These are phyloP conservation scores for Pseudomyrmex gracilis DNA, from an alignment of 1,140 invertebrate species.

Conservation along the genomic window DNA sequence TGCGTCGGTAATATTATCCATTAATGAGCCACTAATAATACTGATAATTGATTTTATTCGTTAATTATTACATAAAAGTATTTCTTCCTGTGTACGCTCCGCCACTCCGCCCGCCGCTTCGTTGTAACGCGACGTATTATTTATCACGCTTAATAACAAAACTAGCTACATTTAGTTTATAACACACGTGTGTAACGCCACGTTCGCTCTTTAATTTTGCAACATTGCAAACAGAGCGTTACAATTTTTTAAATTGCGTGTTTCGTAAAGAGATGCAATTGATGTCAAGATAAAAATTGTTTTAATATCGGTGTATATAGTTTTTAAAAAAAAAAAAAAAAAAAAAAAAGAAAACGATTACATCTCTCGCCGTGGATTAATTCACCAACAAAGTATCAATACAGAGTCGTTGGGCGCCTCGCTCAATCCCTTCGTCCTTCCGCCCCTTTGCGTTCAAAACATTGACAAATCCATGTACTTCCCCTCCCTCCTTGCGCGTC, in stretches of 20 bases:
- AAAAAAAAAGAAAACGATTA: conserved; percentile 12
- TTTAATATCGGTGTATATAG: not conserved
- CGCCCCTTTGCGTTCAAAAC: conserved; percentile 47
- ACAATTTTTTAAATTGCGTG: too few species aligned
- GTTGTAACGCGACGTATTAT: conserved; percentile 39
- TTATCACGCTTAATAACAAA: conserved; percentile 44
- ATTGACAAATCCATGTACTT: conserved; percentile 67
- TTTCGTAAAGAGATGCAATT: too few species aligned
- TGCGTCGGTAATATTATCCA: conserved; percentile 53
- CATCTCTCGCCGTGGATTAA: conserved; percentile 11
- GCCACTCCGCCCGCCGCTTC: not conserved
- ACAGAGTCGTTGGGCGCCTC: not conserved
- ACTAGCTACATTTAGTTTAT: conserved; percentile 27
- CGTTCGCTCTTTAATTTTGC: too few species aligned
- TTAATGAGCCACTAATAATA: conserved; percentile 47
- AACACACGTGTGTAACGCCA: not conserved
- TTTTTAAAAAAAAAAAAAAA: not conserved
- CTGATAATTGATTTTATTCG: conserved; percentile 61
- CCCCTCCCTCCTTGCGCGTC: conserved; percentile 34
- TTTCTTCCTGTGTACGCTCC: conserved; percentile 22
- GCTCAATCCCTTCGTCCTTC: conserved; percentile 31
- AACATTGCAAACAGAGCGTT: too few species aligned
- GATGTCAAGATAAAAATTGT: not conserved
- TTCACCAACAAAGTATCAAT: conserved; percentile 5
- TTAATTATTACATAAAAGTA: conserved; percentile 52